These are phyloP conservation scores for Contarinia nasturtii DNA, from an alignment of 1,140 invertebrate genomes.

Conservation along the genomic window DNA sequence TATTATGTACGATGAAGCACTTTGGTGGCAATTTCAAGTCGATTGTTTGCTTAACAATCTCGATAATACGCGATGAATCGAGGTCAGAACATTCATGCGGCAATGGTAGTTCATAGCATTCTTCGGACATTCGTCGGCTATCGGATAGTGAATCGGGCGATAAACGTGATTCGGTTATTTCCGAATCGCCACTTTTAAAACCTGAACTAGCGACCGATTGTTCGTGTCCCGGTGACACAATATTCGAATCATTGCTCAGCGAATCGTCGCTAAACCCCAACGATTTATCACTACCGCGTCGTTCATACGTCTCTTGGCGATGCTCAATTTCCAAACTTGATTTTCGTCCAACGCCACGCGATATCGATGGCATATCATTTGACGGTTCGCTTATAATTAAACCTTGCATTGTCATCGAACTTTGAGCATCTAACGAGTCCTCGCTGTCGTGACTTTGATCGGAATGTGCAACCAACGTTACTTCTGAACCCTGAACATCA, in stretches of 20 bases:
- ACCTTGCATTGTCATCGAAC: constrained; percentile 32
- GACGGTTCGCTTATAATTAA: constrained; percentile 52
- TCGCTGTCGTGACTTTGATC: constrained; percentile 39
- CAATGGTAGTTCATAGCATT: constrained; percentile 48
- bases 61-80: constrained; percentile 57
- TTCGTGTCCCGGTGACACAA: constrained; percentile 23
- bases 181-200: constrained; percentile 20
- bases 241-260: constrained; percentile 36
- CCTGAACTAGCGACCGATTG: constrained; percentile 20
- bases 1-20: constrained; percentile 35
- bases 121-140: constrained; percentile 24
- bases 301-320: constrained; percentile 3
- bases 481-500: constrained; percentile 68
- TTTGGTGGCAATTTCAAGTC: constrained; percentile 59
- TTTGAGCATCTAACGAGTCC: constrained; percentile 17
- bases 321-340: constrained; percentile 34
- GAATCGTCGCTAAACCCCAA: constrained; percentile 46
- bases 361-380: constrained; percentile 59
- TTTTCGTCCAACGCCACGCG: constrained; percentile 51
- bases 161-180: constrained; percentile 18
- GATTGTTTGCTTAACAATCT: constrained; percentile 63
- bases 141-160: constrained; percentile 23
- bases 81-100: constrained; percentile 60
- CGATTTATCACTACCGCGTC: constrained; percentile 35
- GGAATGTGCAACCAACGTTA: constrained; percentile 50